phyloP scores from a whole-genome alignment of 2,113 vertebrate genomes.

The Corydoras maculifer region DNA sequence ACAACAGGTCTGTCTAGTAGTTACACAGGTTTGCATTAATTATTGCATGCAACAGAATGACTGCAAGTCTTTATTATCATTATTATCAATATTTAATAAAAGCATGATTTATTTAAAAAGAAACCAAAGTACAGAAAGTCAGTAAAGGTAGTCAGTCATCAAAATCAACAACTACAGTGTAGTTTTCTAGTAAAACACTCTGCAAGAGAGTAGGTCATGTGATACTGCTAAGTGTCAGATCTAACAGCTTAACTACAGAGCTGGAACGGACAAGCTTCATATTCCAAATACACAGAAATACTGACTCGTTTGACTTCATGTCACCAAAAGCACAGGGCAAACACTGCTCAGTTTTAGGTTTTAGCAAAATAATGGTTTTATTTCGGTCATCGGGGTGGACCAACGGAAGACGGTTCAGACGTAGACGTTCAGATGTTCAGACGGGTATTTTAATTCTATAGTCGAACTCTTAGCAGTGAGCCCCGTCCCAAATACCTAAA shows the following conservation, averaged over 20 bases:
- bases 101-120: conserved; percentile 34
- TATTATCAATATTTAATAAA: conserved; percentile 11
- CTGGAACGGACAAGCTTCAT: neutral
- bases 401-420: too few species aligned
- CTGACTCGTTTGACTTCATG: neutral
- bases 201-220: conserved; percentile 13
- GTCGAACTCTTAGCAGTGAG: too few species aligned
- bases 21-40: too few species aligned
- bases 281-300: conserved; percentile 3
- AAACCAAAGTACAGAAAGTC: conserved; percentile 22
- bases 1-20: too few species aligned
- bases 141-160: conserved; percentile 23
- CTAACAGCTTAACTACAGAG: neutral
- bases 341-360: neutral
- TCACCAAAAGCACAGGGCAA: neutral
- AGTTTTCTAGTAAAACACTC: conserved; percentile 31
- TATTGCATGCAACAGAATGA: too few species aligned
- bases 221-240: neutral
- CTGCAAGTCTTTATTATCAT: neutral
- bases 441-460: too few species aligned
- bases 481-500: too few species aligned
- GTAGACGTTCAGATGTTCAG: too few species aligned
- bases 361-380: neutral
- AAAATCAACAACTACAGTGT: conserved; percentile 43
- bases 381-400: too few species aligned